Percentiles rank a stretch among this genome's conserved stretches.
Conservation (phyloP, 2,888 invertebrate species). For the Thera obeliscata region DNA sequence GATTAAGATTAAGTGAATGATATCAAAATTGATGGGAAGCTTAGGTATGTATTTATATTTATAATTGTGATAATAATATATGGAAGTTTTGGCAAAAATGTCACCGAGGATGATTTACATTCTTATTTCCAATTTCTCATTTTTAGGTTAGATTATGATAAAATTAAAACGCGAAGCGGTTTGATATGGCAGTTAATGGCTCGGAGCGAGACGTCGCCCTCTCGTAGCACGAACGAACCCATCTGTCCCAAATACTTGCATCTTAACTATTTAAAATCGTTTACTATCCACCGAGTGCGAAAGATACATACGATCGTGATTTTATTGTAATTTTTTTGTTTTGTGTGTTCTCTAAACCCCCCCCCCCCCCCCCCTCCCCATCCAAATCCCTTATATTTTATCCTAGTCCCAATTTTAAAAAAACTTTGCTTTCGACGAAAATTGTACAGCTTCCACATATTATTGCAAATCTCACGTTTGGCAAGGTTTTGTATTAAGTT, state of each 20-base stretch:
- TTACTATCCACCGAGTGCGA: slow-evolving; percentile 42
- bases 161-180: slow-evolving; percentile 42
- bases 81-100: slow-evolving; percentile 80
- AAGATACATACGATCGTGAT: slow-evolving; percentile 35
- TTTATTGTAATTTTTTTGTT: slow-evolving; percentile 25
- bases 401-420: slow-evolving; percentile 4
- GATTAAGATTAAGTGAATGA: slow-evolving; percentile 82
- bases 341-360: slow-evolving; percentile 12
- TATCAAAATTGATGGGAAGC: slow-evolving; percentile 81
- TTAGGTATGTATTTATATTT: slow-evolving; percentile 78
- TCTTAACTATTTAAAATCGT: slow-evolving; percentile 62
- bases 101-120: slow-evolving; percentile 65
- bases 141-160: slow-evolving; percentile 66
- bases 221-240: slow-evolving; percentile 32
- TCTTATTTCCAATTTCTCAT: slow-evolving; percentile 64
- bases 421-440: slow-evolving; percentile 26
- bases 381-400: not conserved
- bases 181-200: slow-evolving; percentile 13
- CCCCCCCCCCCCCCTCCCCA: not conserved
- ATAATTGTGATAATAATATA: slow-evolving; percentile 82
- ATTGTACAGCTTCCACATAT: slow-evolving; percentile 80
- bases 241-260: slow-evolving; percentile 57
- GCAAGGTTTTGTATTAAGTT: slow-evolving; percentile 46
- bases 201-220: not conserved
- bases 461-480: slow-evolving; percentile 77